These are phyloP conservation scores for Psittacula derbiana DNA, from an alignment of 2,797 vertebrate genomes.

Conservation along the genomic window DNA sequence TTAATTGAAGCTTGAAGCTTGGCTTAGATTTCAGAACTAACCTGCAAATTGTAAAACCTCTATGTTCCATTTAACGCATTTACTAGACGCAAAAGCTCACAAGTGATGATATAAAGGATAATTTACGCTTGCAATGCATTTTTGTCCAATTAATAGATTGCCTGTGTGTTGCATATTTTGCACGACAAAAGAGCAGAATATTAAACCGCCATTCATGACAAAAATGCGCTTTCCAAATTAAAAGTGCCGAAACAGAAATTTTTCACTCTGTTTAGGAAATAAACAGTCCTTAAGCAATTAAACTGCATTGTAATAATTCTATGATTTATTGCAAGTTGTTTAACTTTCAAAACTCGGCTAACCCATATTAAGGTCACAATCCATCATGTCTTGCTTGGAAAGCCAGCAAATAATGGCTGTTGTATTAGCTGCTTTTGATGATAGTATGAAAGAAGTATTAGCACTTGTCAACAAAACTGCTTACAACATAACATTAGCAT, in stretches of 20 bases:
- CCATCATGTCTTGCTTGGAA: slow-evolving; percentile 98
- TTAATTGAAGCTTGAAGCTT: slow-evolving; percentile 67
- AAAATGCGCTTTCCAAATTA: slow-evolving; percentile 99
- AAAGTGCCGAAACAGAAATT: slow-evolving; percentile 97
- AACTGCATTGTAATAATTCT: slow-evolving; percentile 99
- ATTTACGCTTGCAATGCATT: slow-evolving; percentile 96
- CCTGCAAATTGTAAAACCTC: slow-evolving; percentile 68
- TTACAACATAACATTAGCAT: slow-evolving; percentile 99
- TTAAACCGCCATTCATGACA: slow-evolving; percentile 99
- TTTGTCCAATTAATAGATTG: slow-evolving; percentile 99
- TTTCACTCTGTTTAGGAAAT: slow-evolving; percentile 97
- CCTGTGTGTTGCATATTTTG: slow-evolving; percentile 96
- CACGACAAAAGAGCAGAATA: slow-evolving; percentile 99
- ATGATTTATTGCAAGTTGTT: slow-evolving; percentile 99
- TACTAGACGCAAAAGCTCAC: slow-evolving; percentile 78
- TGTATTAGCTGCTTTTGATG: slow-evolving; percentile 99
- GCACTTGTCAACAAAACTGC: slow-evolving; percentile 99
- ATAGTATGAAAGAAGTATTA: slow-evolving; percentile 99
- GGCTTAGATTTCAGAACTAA: slow-evolving; percentile 71
- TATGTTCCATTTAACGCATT: slow-evolving; percentile 75
- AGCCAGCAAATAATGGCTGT: slow-evolving; percentile 97
- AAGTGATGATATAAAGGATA: slow-evolving; percentile 83
- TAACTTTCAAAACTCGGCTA: slow-evolving; percentile 99
- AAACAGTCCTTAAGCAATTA: slow-evolving; percentile 99
- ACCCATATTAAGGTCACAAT: slow-evolving; percentile 99